Base-by-base conservation (phyloP, 2,888 invertebrate genomes). In the Salpingus planirostris region DNA sequence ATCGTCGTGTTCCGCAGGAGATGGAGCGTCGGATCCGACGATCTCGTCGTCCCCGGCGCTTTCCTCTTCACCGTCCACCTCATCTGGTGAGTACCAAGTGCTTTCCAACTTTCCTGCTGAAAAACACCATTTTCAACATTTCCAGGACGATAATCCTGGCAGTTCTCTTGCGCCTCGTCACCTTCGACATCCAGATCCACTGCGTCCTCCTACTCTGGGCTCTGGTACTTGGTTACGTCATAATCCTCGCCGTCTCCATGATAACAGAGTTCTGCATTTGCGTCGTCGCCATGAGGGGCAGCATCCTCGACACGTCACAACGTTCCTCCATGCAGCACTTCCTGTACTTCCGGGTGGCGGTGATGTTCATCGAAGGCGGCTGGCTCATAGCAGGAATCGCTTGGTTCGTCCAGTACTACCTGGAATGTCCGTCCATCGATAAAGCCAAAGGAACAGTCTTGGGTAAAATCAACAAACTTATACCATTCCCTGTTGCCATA, bases 21-120 rank as follows among this genome's bases (percentile, higher is more conserved):
- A 50, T 89, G 89, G 88, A 81, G 85, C 57, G 85, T 87, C 47
- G 89, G 88, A 48, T 87, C 86, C 44, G 88, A 89, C 68, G 88
- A 89, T 68, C 71, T 89, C 49, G 83, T 88, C 46, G 82, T 89
- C 30, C 88, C 89, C 18, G 87, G 83, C 33, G 74, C 77, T 43
- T 79, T 86, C 60, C 72, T 88, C 33, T 74, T 84, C 61, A 64
- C 78, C 37, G 68, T 86, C 47, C 87, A 89, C 65, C 63, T 79
- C 38, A 70, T 82, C 59, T 87, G 88, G 89, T 87, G 64, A 76
- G 78, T 69, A 18, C 18, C 18, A 18, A 18, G 18, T 18, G 5
- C n/a, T n/a, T n/a, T n/a, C n/a, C n/a, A n/a, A n/a, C n/a, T n/a
- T n/a, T n/a, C n/a, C n/a, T n/a, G n/a, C n/a, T n/a, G n/a, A n/a